Evolutionary conservation across 2,888 invertebrate genomes (phyloP).

Genomic region (Brachypterus glaber): DNA sequence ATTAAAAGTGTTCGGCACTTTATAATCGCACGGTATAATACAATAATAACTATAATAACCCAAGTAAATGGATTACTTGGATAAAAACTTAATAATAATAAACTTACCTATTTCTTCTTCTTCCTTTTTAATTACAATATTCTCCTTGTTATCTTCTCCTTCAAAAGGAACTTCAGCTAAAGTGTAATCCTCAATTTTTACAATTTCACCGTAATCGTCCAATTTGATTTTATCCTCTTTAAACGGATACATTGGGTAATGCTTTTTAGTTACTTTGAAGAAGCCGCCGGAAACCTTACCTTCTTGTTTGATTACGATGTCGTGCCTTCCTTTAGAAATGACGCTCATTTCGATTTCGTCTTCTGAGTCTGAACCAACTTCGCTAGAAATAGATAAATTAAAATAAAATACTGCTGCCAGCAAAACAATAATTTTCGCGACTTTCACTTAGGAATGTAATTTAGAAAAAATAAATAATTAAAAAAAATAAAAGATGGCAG

Average conservation of each 20-base stretch:
- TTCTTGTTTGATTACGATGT: slow-evolving; percentile 75
- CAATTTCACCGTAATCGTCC: slow-evolving; percentile 95
- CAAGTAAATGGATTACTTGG: neutral
- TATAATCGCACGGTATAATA: neutral
- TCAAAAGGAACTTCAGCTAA: slow-evolving; percentile 63
- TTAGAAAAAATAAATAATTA: too few relatives aligned
- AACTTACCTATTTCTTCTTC: slow-evolving; percentile 37
- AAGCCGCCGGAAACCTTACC: slow-evolving; percentile 59
- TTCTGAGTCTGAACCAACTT: slow-evolving; percentile 73
- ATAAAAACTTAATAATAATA: slow-evolving; percentile 9
- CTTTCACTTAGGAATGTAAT: too few relatives aligned
- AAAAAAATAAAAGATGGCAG: too few relatives aligned
- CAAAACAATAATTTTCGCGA: too few relatives aligned
- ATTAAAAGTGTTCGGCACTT: too few relatives aligned
- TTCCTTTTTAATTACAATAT: slow-evolving; percentile 54
- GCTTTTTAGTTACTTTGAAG: slow-evolving; percentile 81
- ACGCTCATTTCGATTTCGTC: slow-evolving; percentile 78
- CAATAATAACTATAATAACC: neutral
- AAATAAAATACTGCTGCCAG: too few relatives aligned
- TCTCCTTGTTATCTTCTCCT: slow-evolving; percentile 60
- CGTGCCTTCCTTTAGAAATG: slow-evolving; percentile 71
- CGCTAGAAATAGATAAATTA: too few relatives aligned
- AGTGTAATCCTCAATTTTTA: slow-evolving; percentile 85
- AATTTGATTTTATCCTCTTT: slow-evolving; percentile 82
- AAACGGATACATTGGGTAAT: slow-evolving; percentile 94